Conservation (phyloP, 1,140 invertebrate species). For the Hypothenemus hampei region DNA sequence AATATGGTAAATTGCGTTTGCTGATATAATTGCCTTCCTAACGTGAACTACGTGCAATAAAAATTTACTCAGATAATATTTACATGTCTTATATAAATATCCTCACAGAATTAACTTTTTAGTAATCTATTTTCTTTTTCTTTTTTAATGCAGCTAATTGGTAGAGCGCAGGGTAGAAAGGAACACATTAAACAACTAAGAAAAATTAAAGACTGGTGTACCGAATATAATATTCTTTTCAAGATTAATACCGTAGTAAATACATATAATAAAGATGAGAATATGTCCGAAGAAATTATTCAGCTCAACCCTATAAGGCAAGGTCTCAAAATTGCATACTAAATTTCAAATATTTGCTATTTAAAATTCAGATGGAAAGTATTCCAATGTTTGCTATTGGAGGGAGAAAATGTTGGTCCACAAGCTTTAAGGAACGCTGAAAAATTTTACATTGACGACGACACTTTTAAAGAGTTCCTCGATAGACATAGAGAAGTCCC, state of each 20-base stretch:
- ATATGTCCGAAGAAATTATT: conserved; percentile 46
- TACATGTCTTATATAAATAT: too few species aligned
- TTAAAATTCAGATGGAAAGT: conserved; percentile 40
- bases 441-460: conserved; percentile 46
- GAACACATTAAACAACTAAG: conserved; percentile 46
- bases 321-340: background rate
- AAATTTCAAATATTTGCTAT: background rate
- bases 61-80: too few species aligned
- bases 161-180: conserved; percentile 43
- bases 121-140: too few species aligned
- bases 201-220: conserved; percentile 46
- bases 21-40: too few species aligned
- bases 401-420: conserved; percentile 49
- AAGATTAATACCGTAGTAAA: conserved; percentile 54
- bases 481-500: conserved; percentile 42
- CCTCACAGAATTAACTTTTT: too few species aligned
- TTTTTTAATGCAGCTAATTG: too few species aligned
- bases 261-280: conserved; percentile 48
- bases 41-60: too few species aligned
- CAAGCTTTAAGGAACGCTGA: conserved; percentile 47
- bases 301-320: conserved; percentile 45
- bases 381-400: conserved; percentile 49
- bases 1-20: too few species aligned
- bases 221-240: conserved; percentile 47
- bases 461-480: conserved; percentile 47